Evolutionary conservation across 1,140 invertebrate genomes (phyloP), one percentile per base, ranked within the genome.

Genomic region (Drosophila obscura): DNA sequence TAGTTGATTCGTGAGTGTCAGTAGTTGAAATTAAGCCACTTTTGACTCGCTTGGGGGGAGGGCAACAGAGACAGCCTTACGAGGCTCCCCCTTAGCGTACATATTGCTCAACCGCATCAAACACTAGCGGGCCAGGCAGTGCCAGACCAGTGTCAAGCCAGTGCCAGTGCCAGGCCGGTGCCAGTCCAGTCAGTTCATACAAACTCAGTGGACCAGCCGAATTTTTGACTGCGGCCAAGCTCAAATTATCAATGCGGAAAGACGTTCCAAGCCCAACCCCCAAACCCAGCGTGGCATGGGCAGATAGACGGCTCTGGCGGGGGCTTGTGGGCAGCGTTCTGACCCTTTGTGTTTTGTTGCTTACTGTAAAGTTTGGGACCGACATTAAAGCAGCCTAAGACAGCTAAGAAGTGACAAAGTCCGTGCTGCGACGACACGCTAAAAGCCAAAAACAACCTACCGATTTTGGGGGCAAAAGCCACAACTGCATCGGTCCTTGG

Each of bases 331-430:
- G 35, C 4, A 35, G 4, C 9, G 2, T 19, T 35, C 9, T 3
- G 9, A 35, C 31, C 31, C 50, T 61, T 61, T 61, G 19, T 56
- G 19, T 19, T 46, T 43, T 19, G 19, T 31, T 39, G 35, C 13
- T 39, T 13, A 5, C 35, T 13, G 11, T 11, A 11, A 39, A 39
- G 11, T 39, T 39, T 39, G 13, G 35, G 4, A 5, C 63, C 28
- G 55, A 51, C 65, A 39, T 46, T 53, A 39, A 51, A 46, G 48
- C 39, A 45, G 62, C 49, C 65, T 68, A 68, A 68, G 49, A 67
- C 65, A 6, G 43, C 50, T 49, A 69, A 60, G 41, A 56, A 73
- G 39, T 31, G 68, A 63, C 67, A 73, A 73, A 73, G 71, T 73
- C 45, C 22, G 24, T 49, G 7, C 24, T 9, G 24, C 39, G 46